Evolutionary conservation across 2,888 invertebrate genomes (phyloP), one percentile per base, ranked within the genome.

Genomic region (Carterocephalus palaemon): DNA sequence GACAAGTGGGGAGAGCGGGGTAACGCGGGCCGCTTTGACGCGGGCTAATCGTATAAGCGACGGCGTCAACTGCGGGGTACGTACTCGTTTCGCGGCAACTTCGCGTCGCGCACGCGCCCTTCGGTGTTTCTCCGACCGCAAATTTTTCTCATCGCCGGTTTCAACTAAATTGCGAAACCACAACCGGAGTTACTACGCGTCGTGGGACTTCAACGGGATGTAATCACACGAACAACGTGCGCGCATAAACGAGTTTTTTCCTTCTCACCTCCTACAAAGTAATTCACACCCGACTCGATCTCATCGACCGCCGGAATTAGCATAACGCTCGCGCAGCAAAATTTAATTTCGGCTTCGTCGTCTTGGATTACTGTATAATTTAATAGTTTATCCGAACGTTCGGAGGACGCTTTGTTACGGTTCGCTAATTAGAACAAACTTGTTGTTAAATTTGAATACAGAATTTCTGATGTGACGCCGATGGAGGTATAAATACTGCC

Each of bases 111-210:
- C 70, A 75, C 65, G 79, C 75, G 69, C 62, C 57, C 50, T 53
- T 53, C 45, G 50, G 42, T 52, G 54, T 49, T 52, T 59, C 60
- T 54, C 24, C 38, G 48, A 52, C 60, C 60, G 71, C 75, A 75
- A 76, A 74, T 80, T 83, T 82, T 84, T 81, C 80, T 78, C 74
- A 74, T 73, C 66, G 67, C 65, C 69, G 68, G 70, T 70, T 69
- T 66, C 64, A 63, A 75, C 69, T 74, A 81, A 85, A 84, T 84
- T 83, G 78, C 79, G 59, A 79, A 84, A 76, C 81, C 84, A 62
- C 70, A 62, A 61, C 66, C 68, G 70, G 67, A 77, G 73, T 74
- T 69, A 73, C 41, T 24, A 12, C 17, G 13, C 66, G 68, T 70
- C 57, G 20, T 64, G 70, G 73, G 71, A 74, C 70, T 67, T 56